These are phyloP conservation scores for Syrrhaptes paradoxus DNA, from an alignment of 2,113 vertebrate species.

Conservation along the genomic window DNA sequence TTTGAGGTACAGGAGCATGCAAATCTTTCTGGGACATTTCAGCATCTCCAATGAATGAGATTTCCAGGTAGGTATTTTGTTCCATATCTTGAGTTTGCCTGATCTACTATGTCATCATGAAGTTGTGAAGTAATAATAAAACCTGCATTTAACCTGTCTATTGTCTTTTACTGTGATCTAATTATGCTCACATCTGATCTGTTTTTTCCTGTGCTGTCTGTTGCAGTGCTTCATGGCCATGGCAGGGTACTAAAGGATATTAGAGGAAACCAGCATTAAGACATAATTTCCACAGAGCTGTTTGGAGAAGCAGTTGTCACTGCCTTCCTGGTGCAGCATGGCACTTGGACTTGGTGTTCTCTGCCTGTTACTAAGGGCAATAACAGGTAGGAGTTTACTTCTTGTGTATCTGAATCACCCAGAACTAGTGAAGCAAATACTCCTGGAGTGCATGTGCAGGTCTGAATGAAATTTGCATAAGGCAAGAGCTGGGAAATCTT, in stretches of 20 bases:
- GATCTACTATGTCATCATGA: not conserved
- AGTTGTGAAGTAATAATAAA: not conserved
- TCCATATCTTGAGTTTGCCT: not conserved
- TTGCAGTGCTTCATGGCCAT: slow-evolving; percentile 45
- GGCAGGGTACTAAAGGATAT: not conserved
- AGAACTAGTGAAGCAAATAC: not conserved
- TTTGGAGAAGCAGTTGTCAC: not conserved
- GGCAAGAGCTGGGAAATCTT: not conserved
- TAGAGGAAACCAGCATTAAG: not conserved
- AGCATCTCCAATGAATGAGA: not conserved
- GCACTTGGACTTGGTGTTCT: not conserved
- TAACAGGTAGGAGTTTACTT: slow-evolving; percentile 66
- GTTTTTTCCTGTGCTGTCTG: slow-evolving; percentile 13
- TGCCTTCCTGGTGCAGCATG: slow-evolving; percentile 49
- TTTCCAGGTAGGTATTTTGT: not conserved
- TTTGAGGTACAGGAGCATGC: not conserved
- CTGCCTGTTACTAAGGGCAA: slow-evolving; percentile 47
- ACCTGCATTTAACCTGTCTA: not conserved
- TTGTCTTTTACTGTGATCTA: not conserved
- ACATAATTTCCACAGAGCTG: not conserved
- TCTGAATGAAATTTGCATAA: not conserved
- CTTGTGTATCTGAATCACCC: not conserved
- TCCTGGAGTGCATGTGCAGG: not conserved
- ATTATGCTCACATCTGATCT: not conserved
- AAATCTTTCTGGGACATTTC: not conserved